Conservation (phyloP, 2,888 invertebrate genomes). For the Congeria kusceri region DNA sequence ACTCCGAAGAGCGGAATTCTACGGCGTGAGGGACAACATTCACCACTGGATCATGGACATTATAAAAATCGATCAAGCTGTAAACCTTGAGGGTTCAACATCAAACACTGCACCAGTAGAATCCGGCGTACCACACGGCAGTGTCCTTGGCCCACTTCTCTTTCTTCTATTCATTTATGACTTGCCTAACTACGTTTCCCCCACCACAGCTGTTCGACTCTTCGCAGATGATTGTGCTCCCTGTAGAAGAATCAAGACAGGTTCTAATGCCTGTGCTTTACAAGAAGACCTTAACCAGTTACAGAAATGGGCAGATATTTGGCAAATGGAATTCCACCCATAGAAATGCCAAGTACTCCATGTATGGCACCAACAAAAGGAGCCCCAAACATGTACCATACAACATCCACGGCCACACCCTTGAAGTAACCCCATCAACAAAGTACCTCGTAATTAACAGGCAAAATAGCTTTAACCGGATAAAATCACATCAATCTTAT, state of each 20-base stretch:
- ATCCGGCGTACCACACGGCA: neutral
- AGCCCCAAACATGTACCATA: constrained; percentile 3
- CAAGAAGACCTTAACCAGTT: constrained; percentile 1
- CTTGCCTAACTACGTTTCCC: constrained; percentile 12
- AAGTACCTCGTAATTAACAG: constrained; percentile 37
- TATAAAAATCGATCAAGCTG: neutral
- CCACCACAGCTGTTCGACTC: neutral
- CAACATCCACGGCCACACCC: constrained; percentile 25
- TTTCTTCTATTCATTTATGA: constrained; percentile 18
- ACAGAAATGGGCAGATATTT: constrained; percentile 3
- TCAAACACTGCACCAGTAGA: neutral
- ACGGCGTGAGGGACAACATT: constrained; percentile 11
- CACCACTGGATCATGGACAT: constrained; percentile 7
- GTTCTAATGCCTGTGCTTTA: neutral
- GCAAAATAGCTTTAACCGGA: constrained; percentile 22
- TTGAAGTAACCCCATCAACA: constrained; percentile 20
- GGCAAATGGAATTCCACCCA: constrained; percentile 12
- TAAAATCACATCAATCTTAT: constrained; percentile 26
- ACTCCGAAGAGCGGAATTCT: constrained; percentile 12
- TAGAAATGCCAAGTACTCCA: constrained; percentile 15
- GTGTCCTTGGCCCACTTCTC: neutral
- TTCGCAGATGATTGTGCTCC: constrained; percentile 3
- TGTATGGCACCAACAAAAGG: constrained; percentile 30
- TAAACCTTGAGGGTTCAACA: neutral
- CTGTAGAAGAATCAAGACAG: neutral